Evolutionary conservation across 30 jellyfish, hydroid and myxozoan genomes (phyloP), one percentile per base, ranked within the genome.

Genomic region (Chironex yamaguchii): DNA sequence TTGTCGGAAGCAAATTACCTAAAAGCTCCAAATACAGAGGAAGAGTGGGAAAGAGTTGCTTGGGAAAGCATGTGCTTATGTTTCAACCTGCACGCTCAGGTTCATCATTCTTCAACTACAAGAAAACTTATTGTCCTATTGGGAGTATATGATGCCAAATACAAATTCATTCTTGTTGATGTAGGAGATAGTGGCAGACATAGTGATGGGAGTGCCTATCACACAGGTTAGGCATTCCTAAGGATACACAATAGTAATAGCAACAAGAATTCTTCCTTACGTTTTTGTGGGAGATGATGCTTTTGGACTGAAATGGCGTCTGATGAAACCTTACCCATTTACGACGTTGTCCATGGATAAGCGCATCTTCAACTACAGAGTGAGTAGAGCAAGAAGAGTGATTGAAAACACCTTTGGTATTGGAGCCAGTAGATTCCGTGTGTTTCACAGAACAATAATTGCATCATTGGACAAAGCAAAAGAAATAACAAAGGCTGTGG

Each of bases 281-380:
- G 84, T 86, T 24, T 75, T 74, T 58, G 67, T 86, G 9, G 96
- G 89, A 30, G 91, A 85, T 85, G 90, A 85, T 29, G 96, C 87
- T 13, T 86, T 73, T 52, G 86, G 78, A 0, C 71, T 87, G 1
- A 87, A 87, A 79, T 48, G 67, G 34, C 82, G 79, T 42, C 30
- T 87, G 96, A 87, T 87, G 82, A 87, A 87, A 89, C 96, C 94
- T 32, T 87, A 77, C 68, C 89, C 96, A 29, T 30, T 2, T 6
- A 62, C 34, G 31, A 42, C 33, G 32, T 29, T 76, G n/a, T 32
- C 88, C 17, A 26, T 6, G 1, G 81, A 78, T n/a, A 65, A 87
- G 50, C 53, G 67, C 12, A 71, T 87, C 11, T 87, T 78, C 34
- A 85, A 74, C 67, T 76, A 74, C 32, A 51, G 96, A 48, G 64